These are phyloP conservation scores for Amiota communis DNA, from an alignment of 2,888 invertebrate genomes.

Conservation along the genomic window DNA sequence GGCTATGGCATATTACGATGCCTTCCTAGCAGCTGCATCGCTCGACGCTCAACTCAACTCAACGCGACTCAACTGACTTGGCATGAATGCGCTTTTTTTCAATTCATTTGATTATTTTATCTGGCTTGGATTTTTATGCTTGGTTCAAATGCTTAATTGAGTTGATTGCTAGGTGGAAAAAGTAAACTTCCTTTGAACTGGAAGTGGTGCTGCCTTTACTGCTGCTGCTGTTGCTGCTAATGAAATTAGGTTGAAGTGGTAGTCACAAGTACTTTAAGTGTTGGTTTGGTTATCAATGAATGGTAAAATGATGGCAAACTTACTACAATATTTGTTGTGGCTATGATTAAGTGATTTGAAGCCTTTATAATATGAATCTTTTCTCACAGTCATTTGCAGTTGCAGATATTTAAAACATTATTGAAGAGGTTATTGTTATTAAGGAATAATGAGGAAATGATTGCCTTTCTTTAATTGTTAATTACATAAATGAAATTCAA, in stretches of 20 bases:
- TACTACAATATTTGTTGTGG: neutral
- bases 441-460: too few relatives aligned
- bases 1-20: too few relatives aligned
- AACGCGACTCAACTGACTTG: neutral
- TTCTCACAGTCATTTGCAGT: too few relatives aligned
- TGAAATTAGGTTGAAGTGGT: conserved; percentile 25
- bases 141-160: conserved; percentile 16
- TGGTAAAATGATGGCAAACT: neutral
- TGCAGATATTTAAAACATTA: too few relatives aligned
- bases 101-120: neutral
- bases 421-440: too few relatives aligned
- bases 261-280: conserved; percentile 9
- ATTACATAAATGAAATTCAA: too few relatives aligned
- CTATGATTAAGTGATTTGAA: too few relatives aligned
- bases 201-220: neutral
- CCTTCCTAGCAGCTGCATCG: too few relatives aligned
- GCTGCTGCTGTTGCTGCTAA: conserved; percentile 9
- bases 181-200: too few relatives aligned
- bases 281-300: neutral
- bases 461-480: too few relatives aligned
- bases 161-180: neutral
- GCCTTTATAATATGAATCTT: too few relatives aligned
- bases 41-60: too few relatives aligned
- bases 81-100: neutral
- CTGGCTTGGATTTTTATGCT: conserved; percentile 14